Conservation (phyloP, 2,888 invertebrate genomes). For the Acanthococcus lagerstroemiae region DNA sequence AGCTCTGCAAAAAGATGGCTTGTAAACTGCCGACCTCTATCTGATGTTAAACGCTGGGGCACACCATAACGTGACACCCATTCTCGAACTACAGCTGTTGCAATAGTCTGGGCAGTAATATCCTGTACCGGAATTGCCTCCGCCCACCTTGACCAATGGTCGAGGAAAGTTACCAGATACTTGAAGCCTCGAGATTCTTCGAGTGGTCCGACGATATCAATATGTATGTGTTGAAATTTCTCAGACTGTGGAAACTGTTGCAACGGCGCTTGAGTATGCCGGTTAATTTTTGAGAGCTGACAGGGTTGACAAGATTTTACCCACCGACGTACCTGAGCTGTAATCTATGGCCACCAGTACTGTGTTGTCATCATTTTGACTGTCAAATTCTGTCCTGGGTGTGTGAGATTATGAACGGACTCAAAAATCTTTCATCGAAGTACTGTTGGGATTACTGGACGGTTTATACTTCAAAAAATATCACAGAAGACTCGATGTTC, state of each 20-base stretch:
- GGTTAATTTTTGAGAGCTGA: conserved; percentile 38
- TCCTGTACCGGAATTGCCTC: neutral
- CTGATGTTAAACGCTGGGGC: conserved; percentile 40
- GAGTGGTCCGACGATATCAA: conserved; percentile 43
- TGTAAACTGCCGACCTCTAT: conserved; percentile 41
- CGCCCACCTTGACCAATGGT: neutral
- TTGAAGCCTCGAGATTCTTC: conserved; percentile 33
- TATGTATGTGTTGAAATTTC: conserved; percentile 42
- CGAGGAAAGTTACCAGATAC: neutral
- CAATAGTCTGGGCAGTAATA: neutral
- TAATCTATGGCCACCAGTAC: neutral
- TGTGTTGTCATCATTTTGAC: neutral
- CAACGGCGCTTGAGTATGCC: conserved; percentile 37
- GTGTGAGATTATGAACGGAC: no score
- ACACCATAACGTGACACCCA: conserved; percentile 43
- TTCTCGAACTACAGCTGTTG: neutral
- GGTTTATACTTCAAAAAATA: neutral
- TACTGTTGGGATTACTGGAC: no score
- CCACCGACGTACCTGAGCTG: conserved; percentile 35
- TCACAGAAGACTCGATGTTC: neutral
- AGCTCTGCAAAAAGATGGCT: conserved; percentile 37
- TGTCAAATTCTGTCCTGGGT: neutral
- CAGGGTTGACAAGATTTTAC: conserved; percentile 38
- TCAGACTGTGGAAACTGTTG: conserved; percentile 36
- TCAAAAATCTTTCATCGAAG: no score